Percentiles rank a stretch among this genome's conserved stretches.
Conservation (phyloP, 2,797 vertebrate species). For the Esox masquinongy region DNA sequence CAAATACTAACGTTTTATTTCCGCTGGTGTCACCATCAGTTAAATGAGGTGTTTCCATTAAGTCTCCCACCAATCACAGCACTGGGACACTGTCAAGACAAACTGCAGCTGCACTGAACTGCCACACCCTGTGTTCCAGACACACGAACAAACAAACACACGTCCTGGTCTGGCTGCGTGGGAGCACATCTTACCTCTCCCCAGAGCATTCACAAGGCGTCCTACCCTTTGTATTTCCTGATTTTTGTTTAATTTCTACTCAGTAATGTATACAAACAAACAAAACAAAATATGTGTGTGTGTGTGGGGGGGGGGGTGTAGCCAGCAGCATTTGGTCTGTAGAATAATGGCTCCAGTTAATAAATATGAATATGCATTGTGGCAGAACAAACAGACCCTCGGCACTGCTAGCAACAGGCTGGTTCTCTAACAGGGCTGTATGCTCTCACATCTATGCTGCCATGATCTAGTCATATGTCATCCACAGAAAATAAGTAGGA, state of each 20-base stretch:
- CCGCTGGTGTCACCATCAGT: background rate
- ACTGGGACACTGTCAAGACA: slow-evolving; percentile 3
- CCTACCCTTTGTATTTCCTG: slow-evolving; percentile 24
- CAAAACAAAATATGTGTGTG: slow-evolving; percentile 28
- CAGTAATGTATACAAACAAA: slow-evolving; percentile 56
- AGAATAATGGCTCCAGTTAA: slow-evolving; percentile 38
- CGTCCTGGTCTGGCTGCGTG: background rate
- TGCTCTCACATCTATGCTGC: slow-evolving; percentile 16
- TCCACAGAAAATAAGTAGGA: slow-evolving; percentile 16
- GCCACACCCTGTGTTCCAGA: background rate
- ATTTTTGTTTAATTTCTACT: slow-evolving; percentile 34
- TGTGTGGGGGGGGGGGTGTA: slow-evolving; percentile 28
- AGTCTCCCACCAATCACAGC: background rate
- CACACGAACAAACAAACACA: background rate
- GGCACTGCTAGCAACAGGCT: slow-evolving; percentile 21
- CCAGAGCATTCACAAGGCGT: slow-evolving; percentile 43
- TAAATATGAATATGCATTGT: slow-evolving; percentile 56
- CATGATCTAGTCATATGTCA: slow-evolving; percentile 10
- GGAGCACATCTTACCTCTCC: slow-evolving; percentile 35
- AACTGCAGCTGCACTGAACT: background rate
- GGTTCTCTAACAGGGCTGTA: slow-evolving; percentile 20
- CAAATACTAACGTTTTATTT: background rate
- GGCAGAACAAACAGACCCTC: slow-evolving; percentile 42
- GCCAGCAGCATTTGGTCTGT: slow-evolving; percentile 48
- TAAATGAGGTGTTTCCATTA: background rate